phyloP scores from a whole-genome alignment of 2,888 invertebrate genomes.

The Synanthedon tipuliformis region DNA sequence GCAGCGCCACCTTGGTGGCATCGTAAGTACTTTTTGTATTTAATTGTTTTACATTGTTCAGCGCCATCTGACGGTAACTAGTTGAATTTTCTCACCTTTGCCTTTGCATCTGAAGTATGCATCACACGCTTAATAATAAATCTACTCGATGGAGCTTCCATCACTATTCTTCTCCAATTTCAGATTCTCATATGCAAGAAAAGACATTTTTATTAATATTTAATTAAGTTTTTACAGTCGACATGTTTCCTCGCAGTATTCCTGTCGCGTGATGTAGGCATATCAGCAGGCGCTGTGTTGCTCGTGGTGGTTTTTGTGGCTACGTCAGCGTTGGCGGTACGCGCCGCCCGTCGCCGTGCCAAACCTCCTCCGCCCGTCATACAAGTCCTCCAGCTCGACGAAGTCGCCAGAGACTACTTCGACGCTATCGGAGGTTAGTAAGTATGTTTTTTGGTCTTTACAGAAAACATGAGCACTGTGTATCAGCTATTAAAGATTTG shows the following conservation, averaged over 20 bases:
- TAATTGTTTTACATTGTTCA: neutral
- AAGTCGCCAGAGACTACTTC: constrained; percentile 51
- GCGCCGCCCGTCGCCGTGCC: constrained; percentile 32
- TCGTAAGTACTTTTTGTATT: constrained; percentile 27
- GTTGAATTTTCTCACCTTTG: too few relatives aligned
- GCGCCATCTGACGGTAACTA: neutral
- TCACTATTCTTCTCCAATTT: neutral
- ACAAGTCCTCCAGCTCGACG: constrained; percentile 55
- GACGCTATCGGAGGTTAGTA: constrained; percentile 50
- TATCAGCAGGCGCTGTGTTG: constrained; percentile 48
- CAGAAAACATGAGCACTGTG: too few relatives aligned
- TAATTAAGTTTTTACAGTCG: too few relatives aligned
- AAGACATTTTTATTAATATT: neutral
- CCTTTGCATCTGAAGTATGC: too few relatives aligned
- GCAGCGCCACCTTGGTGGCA: constrained; percentile 56
- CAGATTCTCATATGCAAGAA: neutral
- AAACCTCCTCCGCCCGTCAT: constrained; percentile 48
- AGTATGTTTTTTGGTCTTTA: constrained; percentile 2
- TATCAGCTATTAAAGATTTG: too few relatives aligned
- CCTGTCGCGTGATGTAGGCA: constrained; percentile 51
- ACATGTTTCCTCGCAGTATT: constrained; percentile 26
- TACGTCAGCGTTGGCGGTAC: constrained; percentile 35
- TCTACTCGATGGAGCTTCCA: too few relatives aligned
- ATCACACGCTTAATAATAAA: too few relatives aligned
- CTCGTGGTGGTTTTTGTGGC: constrained; percentile 43